Evolutionary conservation across 2,888 invertebrate species (phyloP).

Genomic region (Trichopoda pennipes): DNA sequence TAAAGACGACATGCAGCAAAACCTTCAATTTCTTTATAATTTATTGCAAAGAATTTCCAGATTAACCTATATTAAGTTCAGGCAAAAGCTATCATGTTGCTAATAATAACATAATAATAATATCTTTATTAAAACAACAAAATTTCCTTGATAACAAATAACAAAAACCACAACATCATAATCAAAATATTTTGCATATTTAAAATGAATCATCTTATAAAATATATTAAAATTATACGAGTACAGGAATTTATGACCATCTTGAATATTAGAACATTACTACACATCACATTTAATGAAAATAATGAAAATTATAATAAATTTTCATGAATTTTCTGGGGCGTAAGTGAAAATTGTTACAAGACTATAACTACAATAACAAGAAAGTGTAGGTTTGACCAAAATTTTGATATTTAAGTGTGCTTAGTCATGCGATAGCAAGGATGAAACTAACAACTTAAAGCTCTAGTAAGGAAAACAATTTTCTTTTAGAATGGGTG

Average conservation of each 20-base stretch:
- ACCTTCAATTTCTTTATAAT: slow-evolving; percentile 18
- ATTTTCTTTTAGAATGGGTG: neutral
- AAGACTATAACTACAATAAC: slow-evolving; percentile 38
- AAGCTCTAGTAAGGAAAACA: neutral
- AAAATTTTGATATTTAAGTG: slow-evolving; percentile 34
- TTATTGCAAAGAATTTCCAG: slow-evolving; percentile 5
- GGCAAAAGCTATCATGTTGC: neutral
- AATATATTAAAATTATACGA: neutral
- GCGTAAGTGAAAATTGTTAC: slow-evolving; percentile 59
- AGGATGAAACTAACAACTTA: neutral
- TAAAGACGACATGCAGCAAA: neutral
- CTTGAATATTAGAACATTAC: slow-evolving; percentile 46
- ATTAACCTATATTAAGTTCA: neutral
- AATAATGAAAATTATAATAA: slow-evolving; percentile 40
- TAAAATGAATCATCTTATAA: too few relatives aligned
- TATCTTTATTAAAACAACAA: neutral
- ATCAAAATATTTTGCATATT: neutral
- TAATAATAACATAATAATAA: neutral
- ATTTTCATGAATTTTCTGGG: slow-evolving; percentile 58
- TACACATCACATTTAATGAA: slow-evolving; percentile 8
- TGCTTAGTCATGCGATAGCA: slow-evolving; percentile 45
- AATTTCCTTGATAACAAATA: neutral
- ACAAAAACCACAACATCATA: slow-evolving; percentile 17
- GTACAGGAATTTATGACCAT: slow-evolving; percentile 6
- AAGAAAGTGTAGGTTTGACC: slow-evolving; percentile 32